Percentiles rank a stretch among this genome's conserved stretches.
Conservation (phyloP, 2,888 invertebrate species). For the Buathra laborator region DNA sequence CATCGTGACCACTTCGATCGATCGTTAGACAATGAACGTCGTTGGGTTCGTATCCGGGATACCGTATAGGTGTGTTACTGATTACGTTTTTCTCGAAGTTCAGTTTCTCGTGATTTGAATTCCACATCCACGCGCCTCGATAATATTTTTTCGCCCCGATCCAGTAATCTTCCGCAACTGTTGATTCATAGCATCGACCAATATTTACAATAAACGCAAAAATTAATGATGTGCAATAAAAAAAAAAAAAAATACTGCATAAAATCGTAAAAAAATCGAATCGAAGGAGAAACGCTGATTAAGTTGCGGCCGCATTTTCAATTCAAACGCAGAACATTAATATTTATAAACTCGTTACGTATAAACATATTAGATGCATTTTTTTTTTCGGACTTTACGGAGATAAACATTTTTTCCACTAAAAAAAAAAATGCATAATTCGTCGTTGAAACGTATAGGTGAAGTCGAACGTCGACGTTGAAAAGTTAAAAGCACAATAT, state of each 20-base stretch:
- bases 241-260: slow-evolving; percentile 15
- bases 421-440: no score
- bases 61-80: slow-evolving; percentile 19
- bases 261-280: slow-evolving; percentile 7
- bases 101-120: slow-evolving; percentile 25
- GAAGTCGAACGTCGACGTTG: no score
- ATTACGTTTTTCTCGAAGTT: slow-evolving; percentile 20
- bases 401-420: no score
- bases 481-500: no score
- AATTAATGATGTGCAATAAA: neutral
- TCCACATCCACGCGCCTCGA: slow-evolving; percentile 68
- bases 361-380: neutral
- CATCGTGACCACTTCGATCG: slow-evolving; percentile 63
- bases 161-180: slow-evolving; percentile 70
- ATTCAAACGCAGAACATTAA: slow-evolving; percentile 20
- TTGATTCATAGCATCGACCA: neutral
- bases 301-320: neutral
- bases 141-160: slow-evolving; percentile 69
- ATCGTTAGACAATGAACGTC: slow-evolving; percentile 67
- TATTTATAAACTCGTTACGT: neutral
- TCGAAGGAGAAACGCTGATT: slow-evolving; percentile 7
- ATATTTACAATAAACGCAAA: neutral
- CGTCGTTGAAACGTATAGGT: no score
- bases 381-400: no score
- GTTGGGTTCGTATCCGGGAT: slow-evolving; percentile 45